Evolutionary conservation across 1,140 invertebrate genomes (phyloP), one percentile per base, ranked within the genome.

Genomic region (Zaprionus taronus): DNA sequence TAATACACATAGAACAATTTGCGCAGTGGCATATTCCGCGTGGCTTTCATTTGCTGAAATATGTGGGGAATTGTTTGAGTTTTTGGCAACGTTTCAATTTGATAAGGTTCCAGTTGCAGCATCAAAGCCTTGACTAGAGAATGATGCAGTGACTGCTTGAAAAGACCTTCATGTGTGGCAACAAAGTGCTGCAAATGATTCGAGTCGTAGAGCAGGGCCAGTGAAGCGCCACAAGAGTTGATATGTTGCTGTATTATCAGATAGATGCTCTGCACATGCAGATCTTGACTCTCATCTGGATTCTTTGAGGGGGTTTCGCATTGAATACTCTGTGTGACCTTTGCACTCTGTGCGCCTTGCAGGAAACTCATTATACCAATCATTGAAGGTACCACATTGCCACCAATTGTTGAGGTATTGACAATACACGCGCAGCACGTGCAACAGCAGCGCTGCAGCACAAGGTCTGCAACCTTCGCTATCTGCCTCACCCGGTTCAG

Each of bases 351-450:
- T 1, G 0, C 17, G 53, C 17, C 14, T 7, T 2, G 14, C 62
- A 1, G 61, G 28, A 15, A 83, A 82, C 31, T 83, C 81, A 0
- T 53, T 22, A 9, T 51, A 31, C n/a, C 34, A 44, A 41, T 83
- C 80, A 2, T 57, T 15, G 5, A 82, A 72, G 1, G 70, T 38
- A 9, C 80, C 81, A 3, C 47, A 14, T 7, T 38, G 24, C 80
- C 80, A 83, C 80, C 71, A 82, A 14, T 22, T 66, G 26, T 79
- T 72, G 24, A 83, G 15, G 11, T 69, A 69, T 0, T 56, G 49
- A 17, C 80, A 83, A 17, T 58, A 65, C 1, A 66, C 64, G n/a
- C 44, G 49, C 55, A 83, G n/a, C 17, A 69, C 58, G 2, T 79
- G 68, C 11, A 83, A 22, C 17, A 79, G 22, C 61, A 76, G 2